A percentile compares a stretch with the other conserved stretches of the same genome.
phyloP scores from a whole-genome alignment of 2,113 vertebrate genomes.

The Gavia stellata region DNA sequence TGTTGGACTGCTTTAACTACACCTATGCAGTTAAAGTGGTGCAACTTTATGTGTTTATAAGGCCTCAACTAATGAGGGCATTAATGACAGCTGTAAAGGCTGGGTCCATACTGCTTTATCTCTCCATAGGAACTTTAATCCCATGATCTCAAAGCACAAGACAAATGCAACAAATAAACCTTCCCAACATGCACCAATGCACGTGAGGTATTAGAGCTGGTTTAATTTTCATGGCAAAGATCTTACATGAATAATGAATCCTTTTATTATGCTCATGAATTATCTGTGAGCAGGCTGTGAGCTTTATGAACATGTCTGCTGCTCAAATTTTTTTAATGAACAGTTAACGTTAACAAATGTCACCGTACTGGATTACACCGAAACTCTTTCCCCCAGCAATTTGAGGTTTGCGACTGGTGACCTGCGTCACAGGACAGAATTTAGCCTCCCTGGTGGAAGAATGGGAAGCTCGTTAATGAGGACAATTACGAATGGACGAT shows the following conservation, averaged over 20 bases:
- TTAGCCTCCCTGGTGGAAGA: not conserved
- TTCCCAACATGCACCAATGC: not conserved
- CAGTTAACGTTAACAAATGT: constrained; percentile 22
- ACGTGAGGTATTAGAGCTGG: constrained; percentile 15
- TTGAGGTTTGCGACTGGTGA: not conserved
- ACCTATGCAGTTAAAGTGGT: not conserved
- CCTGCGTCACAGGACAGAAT: not conserved
- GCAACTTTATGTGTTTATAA: not conserved
- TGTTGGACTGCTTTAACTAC: not conserved
- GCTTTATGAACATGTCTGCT: constrained; percentile 44
- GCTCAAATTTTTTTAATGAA: constrained; percentile 38
- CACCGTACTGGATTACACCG: not conserved
- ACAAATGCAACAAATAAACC: constrained; percentile 38
- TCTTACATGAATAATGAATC: constrained; percentile 56
- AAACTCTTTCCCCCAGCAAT: not conserved
- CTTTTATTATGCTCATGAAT: constrained; percentile 58
- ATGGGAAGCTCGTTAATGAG: not conserved
- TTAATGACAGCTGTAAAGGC: not conserved
- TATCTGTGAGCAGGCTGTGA: constrained; percentile 39
- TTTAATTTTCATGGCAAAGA: constrained; percentile 50
- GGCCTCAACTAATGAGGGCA: not conserved
- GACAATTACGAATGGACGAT: not conserved
- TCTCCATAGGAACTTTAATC: constrained; percentile 14
- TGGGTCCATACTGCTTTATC: not conserved
- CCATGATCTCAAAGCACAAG: not conserved